Evolutionary conservation across 2,113 vertebrate genomes (phyloP).

Genomic region (Fregetta grallaria): DNA sequence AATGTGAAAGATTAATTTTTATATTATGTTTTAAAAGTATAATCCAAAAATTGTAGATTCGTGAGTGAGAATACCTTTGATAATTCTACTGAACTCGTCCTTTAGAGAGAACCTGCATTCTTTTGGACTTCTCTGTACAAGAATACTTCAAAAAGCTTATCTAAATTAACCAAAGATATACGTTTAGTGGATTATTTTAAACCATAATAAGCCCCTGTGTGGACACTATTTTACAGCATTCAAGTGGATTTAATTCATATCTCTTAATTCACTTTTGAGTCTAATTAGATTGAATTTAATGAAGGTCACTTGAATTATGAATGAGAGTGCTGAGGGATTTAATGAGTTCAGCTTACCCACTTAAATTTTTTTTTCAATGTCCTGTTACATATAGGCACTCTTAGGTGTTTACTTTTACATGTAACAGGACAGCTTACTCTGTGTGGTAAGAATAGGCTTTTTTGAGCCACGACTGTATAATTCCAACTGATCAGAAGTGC

Average conservation of each 20-base stretch:
- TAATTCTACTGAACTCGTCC: background rate
- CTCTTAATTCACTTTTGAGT: background rate
- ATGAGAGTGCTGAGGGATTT: background rate
- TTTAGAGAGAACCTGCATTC: background rate
- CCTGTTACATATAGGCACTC: background rate
- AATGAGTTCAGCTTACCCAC: background rate
- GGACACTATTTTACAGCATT: background rate
- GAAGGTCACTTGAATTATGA: background rate
- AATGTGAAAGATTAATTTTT: background rate
- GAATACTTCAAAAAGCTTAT: background rate
- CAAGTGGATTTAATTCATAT: background rate
- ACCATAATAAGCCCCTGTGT: background rate
- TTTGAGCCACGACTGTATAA: background rate
- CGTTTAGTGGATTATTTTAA: background rate
- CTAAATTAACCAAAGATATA: background rate
- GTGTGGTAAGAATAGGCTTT: background rate
- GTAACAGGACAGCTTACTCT: background rate
- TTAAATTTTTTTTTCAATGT: background rate
- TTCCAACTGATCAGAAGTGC: background rate
- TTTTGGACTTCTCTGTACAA: background rate
- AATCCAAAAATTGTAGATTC: background rate
- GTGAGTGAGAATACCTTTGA: background rate
- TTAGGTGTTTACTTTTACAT: background rate
- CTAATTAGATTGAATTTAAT: slow-evolving; percentile 13
- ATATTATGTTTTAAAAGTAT: background rate